These are phyloP conservation scores for Cavia aperea DNA, from an alignment of 2,113 vertebrate species.

Conservation along the genomic window DNA sequence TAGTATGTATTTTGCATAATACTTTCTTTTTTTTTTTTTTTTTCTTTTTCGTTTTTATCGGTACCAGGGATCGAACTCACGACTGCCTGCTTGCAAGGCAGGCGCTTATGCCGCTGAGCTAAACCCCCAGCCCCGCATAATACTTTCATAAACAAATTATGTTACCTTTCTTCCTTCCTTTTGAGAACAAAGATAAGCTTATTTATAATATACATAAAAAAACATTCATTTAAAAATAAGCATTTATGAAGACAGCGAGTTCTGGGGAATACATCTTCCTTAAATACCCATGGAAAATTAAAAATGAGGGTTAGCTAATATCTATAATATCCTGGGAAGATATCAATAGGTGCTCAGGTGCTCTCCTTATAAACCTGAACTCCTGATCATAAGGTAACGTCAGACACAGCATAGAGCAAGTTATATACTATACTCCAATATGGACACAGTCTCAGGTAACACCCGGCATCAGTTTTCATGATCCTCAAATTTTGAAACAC, in stretches of 20 bases:
- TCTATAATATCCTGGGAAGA: not conserved
- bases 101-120: too few relatives aligned
- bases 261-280: not conserved
- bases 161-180: not conserved
- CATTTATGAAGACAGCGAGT: not conserved
- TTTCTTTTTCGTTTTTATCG: too few relatives aligned
- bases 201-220: not conserved
- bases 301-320: not conserved
- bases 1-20: not conserved
- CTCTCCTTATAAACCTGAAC: not conserved
- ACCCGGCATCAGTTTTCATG: not conserved
- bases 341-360: not conserved
- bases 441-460: not conserved
- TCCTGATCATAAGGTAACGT: not conserved
- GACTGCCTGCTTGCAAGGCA: too few relatives aligned
- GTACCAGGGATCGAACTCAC: too few relatives aligned
- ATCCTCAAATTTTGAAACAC: not conserved
- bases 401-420: not conserved
- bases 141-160: not conserved
- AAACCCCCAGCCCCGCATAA: too few relatives aligned
- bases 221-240: not conserved
- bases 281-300: not conserved
- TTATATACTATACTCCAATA: too few relatives aligned
- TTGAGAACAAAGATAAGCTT: constrained; percentile 20
- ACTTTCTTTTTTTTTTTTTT: too few relatives aligned